phyloP scores from a whole-genome alignment of 2,888 invertebrate species.

The Spatulosminthurus flaviceps region DNA sequence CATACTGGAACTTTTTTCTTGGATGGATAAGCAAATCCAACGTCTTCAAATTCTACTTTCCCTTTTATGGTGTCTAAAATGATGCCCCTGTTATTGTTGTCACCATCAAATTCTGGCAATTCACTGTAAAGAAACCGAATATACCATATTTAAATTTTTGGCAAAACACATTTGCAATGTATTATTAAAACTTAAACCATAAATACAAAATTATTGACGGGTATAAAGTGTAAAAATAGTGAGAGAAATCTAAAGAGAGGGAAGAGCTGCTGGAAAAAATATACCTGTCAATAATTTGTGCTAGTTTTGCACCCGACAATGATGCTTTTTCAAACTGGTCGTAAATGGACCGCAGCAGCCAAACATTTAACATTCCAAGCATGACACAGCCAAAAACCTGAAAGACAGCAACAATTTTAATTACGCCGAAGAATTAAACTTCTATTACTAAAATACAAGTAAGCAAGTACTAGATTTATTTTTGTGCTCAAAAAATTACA shows the following conservation, averaged over 20 bases:
- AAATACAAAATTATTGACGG: too few relatives aligned
- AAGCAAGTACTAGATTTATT: too few relatives aligned
- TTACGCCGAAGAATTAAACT: too few relatives aligned
- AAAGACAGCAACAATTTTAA: too few relatives aligned
- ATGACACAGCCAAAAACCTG: background rate
- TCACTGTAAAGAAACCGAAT: background rate
- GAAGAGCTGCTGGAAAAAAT: background rate
- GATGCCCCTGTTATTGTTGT: background rate
- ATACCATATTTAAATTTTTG: too few relatives aligned
- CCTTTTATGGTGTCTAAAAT: background rate
- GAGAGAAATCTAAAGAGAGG: too few relatives aligned
- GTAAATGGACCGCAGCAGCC: background rate
- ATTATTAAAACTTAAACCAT: too few relatives aligned
- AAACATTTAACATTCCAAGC: conserved; percentile 15
- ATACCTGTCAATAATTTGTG: conserved; percentile 22
- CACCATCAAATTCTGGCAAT: background rate
- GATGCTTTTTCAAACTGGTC: background rate
- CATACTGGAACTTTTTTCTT: background rate
- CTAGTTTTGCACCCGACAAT: conserved; percentile 1
- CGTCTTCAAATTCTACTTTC: background rate
- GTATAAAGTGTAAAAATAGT: too few relatives aligned
- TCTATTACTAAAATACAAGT: too few relatives aligned
- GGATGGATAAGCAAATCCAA: background rate
- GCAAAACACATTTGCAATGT: too few relatives aligned
- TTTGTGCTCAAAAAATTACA: too few relatives aligned